Percentiles rank a stretch among this genome's conserved stretches.
phyloP scores from a whole-genome alignment of 2,797 vertebrate species.

The Cyclura pinguis region DNA sequence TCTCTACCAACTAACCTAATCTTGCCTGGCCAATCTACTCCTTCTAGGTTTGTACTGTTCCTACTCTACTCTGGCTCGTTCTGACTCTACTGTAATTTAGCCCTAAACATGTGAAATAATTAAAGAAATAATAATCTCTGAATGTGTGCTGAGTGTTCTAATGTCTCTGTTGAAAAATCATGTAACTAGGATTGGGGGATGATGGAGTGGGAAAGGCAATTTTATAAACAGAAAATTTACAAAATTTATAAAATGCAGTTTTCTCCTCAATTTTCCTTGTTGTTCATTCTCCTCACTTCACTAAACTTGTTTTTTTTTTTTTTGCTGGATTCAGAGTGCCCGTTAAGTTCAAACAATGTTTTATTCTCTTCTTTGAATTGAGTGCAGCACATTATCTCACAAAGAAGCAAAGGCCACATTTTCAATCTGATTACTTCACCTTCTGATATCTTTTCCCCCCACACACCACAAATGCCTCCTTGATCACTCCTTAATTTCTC shows the following conservation, averaged over 20 bases:
- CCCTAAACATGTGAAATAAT: no score
- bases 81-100: neutral
- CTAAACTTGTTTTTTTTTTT: constrained; percentile 44
- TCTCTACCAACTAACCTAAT: neutral
- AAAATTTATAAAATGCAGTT: neutral
- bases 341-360: constrained; percentile 53
- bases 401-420: constrained; percentile 65
- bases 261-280: neutral
- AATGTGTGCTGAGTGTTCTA: neutral
- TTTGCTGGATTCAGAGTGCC: constrained; percentile 34
- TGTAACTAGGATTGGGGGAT: neutral
- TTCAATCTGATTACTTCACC: constrained; percentile 68
- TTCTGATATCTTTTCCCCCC: constrained; percentile 49
- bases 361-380: constrained; percentile 59
- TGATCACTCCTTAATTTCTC: constrained; percentile 61
- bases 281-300: neutral
- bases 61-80: neutral
- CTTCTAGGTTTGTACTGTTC: neutral
- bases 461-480: constrained; percentile 52
- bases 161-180: neutral
- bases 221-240: neutral
- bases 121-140: neutral
- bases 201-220: neutral
- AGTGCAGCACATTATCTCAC: constrained; percentile 64
- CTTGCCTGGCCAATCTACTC: neutral